Evolutionary conservation across 2,888 invertebrate species (phyloP).

Genomic region (Crocallis elinguaria): DNA sequence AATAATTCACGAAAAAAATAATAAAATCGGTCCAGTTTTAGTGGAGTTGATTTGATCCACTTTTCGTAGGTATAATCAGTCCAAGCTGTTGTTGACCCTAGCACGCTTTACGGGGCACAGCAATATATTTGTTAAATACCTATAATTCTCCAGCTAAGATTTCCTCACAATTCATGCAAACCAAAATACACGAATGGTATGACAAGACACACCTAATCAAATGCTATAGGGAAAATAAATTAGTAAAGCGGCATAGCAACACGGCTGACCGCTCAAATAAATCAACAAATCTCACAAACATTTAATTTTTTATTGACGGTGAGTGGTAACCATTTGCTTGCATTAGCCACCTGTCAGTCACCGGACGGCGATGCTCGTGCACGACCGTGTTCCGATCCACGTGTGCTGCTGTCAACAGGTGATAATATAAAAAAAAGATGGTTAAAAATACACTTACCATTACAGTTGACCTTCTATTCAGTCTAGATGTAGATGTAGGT

Average conservation of each 20-base stretch:
- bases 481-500: background rate
- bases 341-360: slow-evolving; percentile 72
- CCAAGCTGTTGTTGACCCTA: too few relatives aligned
- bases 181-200: too few relatives aligned
- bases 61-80: too few relatives aligned
- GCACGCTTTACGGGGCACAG: too few relatives aligned
- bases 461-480: background rate
- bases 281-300: slow-evolving; percentile 30
- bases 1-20: too few relatives aligned
- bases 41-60: too few relatives aligned
- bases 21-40: too few relatives aligned
- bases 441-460: background rate
- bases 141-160: too few relatives aligned
- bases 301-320: slow-evolving; percentile 35
- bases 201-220: background rate
- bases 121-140: too few relatives aligned
- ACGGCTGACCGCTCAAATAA: slow-evolving; percentile 8
- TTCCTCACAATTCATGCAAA: too few relatives aligned
- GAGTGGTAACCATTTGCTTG: slow-evolving; percentile 52
- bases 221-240: background rate
- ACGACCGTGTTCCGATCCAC: slow-evolving; percentile 44
- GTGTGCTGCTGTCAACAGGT: slow-evolving; percentile 63
- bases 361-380: slow-evolving; percentile 53
- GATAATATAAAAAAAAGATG: slow-evolving; percentile 41
- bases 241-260: slow-evolving; percentile 7